A percentile compares a stretch with the other conserved stretches of the same genome.
phyloP scores from a whole-genome alignment of 2,888 invertebrate species.

The Agonum fuliginosum region DNA sequence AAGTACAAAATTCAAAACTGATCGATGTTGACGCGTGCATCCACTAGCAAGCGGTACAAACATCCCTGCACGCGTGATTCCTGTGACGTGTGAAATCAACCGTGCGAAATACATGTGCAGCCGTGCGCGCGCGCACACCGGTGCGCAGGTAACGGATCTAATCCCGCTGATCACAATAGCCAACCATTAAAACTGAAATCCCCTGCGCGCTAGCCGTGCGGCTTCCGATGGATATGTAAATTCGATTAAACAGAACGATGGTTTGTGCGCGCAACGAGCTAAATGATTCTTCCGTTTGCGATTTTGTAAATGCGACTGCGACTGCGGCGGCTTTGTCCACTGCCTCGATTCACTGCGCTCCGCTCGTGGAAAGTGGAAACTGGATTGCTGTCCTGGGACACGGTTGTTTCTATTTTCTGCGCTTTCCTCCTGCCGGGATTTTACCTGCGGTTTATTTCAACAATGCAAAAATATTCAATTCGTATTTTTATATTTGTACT shows the following conservation, averaged over 20 bases:
- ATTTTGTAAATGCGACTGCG: slow-evolving; percentile 52
- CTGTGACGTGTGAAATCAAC: slow-evolving; percentile 53
- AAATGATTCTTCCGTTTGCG: slow-evolving; percentile 59
- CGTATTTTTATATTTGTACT: not conserved
- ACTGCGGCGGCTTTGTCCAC: slow-evolving; percentile 29
- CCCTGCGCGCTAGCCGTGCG: slow-evolving; percentile 26
- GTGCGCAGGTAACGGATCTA: slow-evolving; percentile 52
- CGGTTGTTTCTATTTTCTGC: not conserved
- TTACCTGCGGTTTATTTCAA: not conserved
- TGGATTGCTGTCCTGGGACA: slow-evolving; percentile 2
- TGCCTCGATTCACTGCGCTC: slow-evolving; percentile 20
- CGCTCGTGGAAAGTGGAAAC: not conserved
- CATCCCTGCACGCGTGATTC: slow-evolving; percentile 36
- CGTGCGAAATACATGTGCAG: slow-evolving; percentile 43
- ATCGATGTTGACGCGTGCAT: slow-evolving; percentile 58
- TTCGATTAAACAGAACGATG: slow-evolving; percentile 58
- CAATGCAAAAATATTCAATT: not conserved
- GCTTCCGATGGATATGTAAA: slow-evolving; percentile 59
- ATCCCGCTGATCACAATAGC: slow-evolving; percentile 56
- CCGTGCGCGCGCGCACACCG: slow-evolving; percentile 23
- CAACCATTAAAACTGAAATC: slow-evolving; percentile 58
- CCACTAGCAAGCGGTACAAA: slow-evolving; percentile 32
- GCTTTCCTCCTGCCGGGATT: not conserved
- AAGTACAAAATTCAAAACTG: slow-evolving; percentile 59
- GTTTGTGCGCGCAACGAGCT: slow-evolving; percentile 53